A percentile compares a stretch with the other conserved stretches of the same genome.
These are phyloP conservation scores for Pyralis farinalis DNA, from an alignment of 2,888 invertebrate species.

Conservation along the genomic window DNA sequence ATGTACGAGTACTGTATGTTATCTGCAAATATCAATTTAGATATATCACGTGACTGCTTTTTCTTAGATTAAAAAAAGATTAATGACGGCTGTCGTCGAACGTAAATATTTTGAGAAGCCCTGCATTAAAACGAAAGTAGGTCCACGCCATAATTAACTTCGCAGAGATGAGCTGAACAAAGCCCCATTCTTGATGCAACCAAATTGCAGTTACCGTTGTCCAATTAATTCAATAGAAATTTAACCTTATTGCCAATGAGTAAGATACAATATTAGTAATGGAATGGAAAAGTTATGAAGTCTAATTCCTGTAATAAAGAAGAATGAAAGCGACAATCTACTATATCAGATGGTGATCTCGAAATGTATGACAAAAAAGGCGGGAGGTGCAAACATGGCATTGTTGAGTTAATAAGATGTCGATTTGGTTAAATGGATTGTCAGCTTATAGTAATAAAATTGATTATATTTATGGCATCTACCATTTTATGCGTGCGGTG, in stretches of 20 bases:
- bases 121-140: slow-evolving; percentile 31
- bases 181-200: background rate
- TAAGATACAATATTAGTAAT: background rate
- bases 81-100: slow-evolving; percentile 14
- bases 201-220: background rate
- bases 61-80: slow-evolving; percentile 16
- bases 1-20: no score
- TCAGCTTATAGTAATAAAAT: no score
- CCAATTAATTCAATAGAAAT: background rate
- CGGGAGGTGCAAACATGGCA: no score
- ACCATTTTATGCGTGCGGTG: no score
- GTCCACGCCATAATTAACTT: slow-evolving; percentile 35
- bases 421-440: no score
- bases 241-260: background rate
- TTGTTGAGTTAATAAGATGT: no score
- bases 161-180: slow-evolving; percentile 25
- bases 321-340: no score
- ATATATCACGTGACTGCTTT: slow-evolving; percentile 12
- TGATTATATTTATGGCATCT: no score
- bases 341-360: no score
- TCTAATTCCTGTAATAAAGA: no score
- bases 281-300: no score
- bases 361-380: no score
- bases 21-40: slow-evolving; percentile 6
- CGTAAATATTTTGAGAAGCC: slow-evolving; percentile 17